phyloP scores from a whole-genome alignment of 2,113 vertebrate genomes.

The Plecotus auritus region DNA sequence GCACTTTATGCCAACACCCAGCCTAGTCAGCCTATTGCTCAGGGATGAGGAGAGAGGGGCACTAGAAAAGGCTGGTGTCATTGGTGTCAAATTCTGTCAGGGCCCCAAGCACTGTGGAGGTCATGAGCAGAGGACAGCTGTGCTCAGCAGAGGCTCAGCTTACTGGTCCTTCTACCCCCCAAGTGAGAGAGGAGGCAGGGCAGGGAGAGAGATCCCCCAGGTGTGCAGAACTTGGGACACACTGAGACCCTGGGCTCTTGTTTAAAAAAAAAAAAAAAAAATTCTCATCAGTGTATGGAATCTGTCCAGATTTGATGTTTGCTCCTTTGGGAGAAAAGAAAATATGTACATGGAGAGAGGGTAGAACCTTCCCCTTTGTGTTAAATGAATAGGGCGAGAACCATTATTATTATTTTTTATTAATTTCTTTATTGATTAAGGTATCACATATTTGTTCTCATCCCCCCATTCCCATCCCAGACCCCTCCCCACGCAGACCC shows the following conservation, averaged over 20 bases:
- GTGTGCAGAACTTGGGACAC: not conserved
- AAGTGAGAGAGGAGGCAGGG: too few species aligned
- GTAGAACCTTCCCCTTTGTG: not conserved
- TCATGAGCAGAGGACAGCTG: not conserved
- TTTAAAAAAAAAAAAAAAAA: too few species aligned
- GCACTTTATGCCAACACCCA: not conserved
- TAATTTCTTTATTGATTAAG: too few species aligned
- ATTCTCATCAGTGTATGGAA: not conserved
- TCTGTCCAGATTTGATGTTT: not conserved
- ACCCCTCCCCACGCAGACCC: too few species aligned
- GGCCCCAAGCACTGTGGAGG: not conserved
- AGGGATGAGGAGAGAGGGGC: not conserved
- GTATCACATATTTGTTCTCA: too few species aligned
- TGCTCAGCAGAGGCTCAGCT: not conserved
- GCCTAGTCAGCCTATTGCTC: not conserved
- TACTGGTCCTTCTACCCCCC: not conserved
- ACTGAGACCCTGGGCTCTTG: too few species aligned
- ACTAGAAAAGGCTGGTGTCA: too few species aligned
- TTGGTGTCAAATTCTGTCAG: not conserved
- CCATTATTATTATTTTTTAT: too few species aligned
- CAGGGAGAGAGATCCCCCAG: accelerated
- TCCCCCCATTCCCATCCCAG: too few species aligned
- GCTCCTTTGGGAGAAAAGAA: too few species aligned
- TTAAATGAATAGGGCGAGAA: not conserved
- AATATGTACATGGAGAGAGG: not conserved